phyloP scores from a whole-genome alignment of 2,797 vertebrate species.

The Oryzias sinensis region DNA sequence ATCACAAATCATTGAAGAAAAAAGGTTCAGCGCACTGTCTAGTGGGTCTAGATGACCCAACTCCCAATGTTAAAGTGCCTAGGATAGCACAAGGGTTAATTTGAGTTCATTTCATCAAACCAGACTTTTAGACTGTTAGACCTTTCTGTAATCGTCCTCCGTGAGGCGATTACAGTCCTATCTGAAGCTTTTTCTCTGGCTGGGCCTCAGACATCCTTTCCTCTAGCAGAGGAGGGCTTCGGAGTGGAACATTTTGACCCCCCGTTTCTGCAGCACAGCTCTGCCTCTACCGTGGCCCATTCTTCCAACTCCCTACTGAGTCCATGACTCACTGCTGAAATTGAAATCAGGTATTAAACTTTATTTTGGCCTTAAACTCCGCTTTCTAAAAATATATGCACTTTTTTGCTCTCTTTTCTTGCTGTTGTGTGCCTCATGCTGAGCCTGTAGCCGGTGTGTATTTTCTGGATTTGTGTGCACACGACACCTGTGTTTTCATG shows the following conservation, averaged over 20 bases:
- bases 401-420: slow-evolving; percentile 31
- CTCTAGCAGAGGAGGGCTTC: slow-evolving; percentile 25
- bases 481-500: slow-evolving; percentile 13
- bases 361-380: slow-evolving; percentile 11
- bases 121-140: slow-evolving; percentile 32
- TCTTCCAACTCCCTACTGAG: slow-evolving; percentile 30
- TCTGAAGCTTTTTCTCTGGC: slow-evolving; percentile 3
- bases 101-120: slow-evolving; percentile 36
- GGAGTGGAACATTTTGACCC: slow-evolving; percentile 44
- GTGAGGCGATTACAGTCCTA: no score
- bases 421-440: slow-evolving; percentile 21
- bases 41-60: no score
- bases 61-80: no score
- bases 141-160: slow-evolving; percentile 42
- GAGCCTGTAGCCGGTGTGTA: slow-evolving; percentile 4
- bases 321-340: slow-evolving; percentile 31
- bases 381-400: slow-evolving; percentile 48
- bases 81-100: no score
- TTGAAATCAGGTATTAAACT: slow-evolving; percentile 59
- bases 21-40: no score
- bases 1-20: no score
- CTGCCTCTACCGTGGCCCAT: slow-evolving; percentile 25
- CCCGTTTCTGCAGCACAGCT: slow-evolving; percentile 1
- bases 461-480: background rate
- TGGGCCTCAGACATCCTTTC: slow-evolving; percentile 17